phyloP scores from a whole-genome alignment of 1,140 invertebrate species.

The Drosophila guanche region DNA sequence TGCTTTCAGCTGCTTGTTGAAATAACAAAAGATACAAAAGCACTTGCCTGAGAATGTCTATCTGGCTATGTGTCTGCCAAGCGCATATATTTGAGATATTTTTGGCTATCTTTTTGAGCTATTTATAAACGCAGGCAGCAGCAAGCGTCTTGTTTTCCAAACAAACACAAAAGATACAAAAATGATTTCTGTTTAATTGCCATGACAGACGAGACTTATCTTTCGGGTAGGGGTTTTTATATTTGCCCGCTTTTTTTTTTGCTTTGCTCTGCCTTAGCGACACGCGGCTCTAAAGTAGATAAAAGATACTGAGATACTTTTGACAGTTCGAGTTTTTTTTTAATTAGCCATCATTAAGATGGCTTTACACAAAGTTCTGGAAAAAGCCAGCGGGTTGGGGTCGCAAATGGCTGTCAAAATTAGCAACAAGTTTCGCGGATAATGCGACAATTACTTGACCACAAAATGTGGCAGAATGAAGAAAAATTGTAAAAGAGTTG shows the following conservation, averaged over 20 bases:
- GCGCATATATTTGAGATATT: slow-evolving; percentile 60
- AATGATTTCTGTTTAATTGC: slow-evolving; percentile 69
- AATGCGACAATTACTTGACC: slow-evolving; percentile 55
- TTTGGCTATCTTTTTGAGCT: slow-evolving; percentile 60
- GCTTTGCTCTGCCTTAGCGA: neutral
- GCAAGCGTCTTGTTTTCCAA: slow-evolving; percentile 66
- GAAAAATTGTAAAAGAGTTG: slow-evolving; percentile 13
- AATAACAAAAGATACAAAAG: slow-evolving; percentile 70
- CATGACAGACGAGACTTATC: slow-evolving; percentile 54
- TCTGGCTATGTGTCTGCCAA: slow-evolving; percentile 48
- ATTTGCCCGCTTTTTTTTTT: slow-evolving; percentile 19
- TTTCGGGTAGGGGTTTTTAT: slow-evolving; percentile 19
- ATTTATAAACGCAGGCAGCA: slow-evolving; percentile 50
- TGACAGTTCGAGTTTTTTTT: slow-evolving; percentile 71
- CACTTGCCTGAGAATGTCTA: slow-evolving; percentile 56
- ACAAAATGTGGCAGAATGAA: slow-evolving; percentile 29
- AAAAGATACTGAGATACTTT: slow-evolving; percentile 45
- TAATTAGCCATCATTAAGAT: slow-evolving; percentile 74
- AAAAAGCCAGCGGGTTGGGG: neutral
- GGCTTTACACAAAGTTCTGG: slow-evolving; percentile 34
- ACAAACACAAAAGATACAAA: slow-evolving; percentile 52
- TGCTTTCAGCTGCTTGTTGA: slow-evolving; percentile 69
- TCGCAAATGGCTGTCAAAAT: slow-evolving; percentile 76
- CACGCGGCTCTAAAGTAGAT: slow-evolving; percentile 36
- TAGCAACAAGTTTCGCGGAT: slow-evolving; percentile 71